Percentiles rank a stretch among this genome's conserved stretches.
phyloP scores from a whole-genome alignment of 2,113 vertebrate genomes.

The Oryzias melastigma region DNA sequence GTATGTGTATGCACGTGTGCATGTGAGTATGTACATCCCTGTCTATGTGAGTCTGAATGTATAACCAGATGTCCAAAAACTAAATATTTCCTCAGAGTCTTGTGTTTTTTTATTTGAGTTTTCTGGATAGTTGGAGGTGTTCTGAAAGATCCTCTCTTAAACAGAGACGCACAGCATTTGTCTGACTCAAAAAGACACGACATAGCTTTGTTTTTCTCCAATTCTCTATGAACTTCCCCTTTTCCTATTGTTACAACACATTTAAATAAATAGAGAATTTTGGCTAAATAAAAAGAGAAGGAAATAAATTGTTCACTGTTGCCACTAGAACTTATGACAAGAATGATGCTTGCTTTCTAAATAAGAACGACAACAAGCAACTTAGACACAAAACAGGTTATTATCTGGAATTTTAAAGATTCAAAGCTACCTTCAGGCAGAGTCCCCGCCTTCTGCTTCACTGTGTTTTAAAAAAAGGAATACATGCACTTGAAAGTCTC shows the following conservation, averaged over 20 bases:
- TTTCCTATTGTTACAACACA: not conserved
- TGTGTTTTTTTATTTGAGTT: conserved; percentile 1
- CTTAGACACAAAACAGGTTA: conserved; percentile 1
- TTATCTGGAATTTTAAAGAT: not conserved
- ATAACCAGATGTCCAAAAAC: not conserved
- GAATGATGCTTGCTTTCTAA: not conserved
- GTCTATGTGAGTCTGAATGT: not conserved
- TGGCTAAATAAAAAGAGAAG: not conserved
- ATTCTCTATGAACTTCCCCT: not conserved
- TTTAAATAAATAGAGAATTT: not conserved
- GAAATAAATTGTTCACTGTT: not conserved
- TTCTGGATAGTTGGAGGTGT: not conserved
- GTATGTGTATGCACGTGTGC: too few relatives aligned
- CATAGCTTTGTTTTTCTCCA: not conserved
- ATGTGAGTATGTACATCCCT: not conserved
- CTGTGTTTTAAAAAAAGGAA: not conserved
- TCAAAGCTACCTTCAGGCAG: not conserved
- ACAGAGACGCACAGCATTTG: not conserved
- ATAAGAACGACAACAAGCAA: not conserved
- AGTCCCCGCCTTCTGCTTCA: not conserved
- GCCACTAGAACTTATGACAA: not conserved
- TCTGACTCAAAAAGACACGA: not conserved
- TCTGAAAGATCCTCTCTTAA: not conserved
- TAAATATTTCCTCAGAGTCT: not conserved
- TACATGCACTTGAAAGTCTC: not conserved